Conservation (phyloP, 2,797 vertebrate genomes). For the Coluber constrictor region DNA sequence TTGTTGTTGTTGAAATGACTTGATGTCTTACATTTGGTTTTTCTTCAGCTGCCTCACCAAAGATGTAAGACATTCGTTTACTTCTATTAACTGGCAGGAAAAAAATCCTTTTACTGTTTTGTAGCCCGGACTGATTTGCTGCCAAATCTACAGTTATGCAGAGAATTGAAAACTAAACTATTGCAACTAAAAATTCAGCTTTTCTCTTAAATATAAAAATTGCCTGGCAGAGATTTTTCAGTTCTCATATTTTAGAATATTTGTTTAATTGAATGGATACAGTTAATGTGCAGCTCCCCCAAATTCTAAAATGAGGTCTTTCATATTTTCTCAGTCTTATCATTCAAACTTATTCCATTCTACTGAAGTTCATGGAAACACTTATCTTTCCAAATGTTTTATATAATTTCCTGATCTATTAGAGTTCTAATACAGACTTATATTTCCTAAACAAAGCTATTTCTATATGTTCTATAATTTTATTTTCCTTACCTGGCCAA, state of each 20-base stretch:
- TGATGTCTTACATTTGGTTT: neutral
- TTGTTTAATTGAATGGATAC: neutral
- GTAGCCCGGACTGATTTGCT: neutral
- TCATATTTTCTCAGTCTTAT: neutral
- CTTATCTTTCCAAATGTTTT: neutral
- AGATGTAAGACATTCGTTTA: neutral
- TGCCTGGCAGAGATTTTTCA: neutral
- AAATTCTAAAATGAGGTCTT: neutral
- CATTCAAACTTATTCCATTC: neutral
- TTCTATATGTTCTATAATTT: neutral
- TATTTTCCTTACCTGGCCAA: neutral
- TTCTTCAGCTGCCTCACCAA: neutral
- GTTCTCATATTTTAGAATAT: neutral
- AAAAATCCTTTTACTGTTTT: neutral
- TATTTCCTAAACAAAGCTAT: neutral
- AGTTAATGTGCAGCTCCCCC: neutral
- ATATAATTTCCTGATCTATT: neutral
- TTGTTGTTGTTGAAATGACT: neutral
- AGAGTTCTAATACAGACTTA: neutral
- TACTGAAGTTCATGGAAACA: neutral
- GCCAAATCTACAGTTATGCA: neutral
- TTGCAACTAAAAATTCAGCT: neutral
- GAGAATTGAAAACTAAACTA: neutral
- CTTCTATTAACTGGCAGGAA: neutral
- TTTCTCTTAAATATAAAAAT: neutral